phyloP scores from a whole-genome alignment of 2,113 vertebrate species.

The Rhinogobius similis region DNA sequence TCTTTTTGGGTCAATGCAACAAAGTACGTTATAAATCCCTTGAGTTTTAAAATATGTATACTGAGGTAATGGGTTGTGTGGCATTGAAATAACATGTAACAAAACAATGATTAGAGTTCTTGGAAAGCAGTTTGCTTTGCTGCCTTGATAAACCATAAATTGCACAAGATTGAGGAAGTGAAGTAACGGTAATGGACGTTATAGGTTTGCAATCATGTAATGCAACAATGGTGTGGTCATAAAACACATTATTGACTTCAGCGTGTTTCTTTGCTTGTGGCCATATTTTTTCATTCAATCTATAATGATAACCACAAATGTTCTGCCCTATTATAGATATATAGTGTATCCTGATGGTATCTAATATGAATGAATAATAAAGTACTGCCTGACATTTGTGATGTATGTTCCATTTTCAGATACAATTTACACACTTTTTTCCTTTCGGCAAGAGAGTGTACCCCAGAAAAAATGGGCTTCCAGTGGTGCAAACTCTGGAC shows the following conservation, averaged over 20 bases:
- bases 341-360: too few relatives aligned
- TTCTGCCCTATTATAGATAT: too few relatives aligned
- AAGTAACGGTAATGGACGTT: background rate
- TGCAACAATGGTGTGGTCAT: background rate
- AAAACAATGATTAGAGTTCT: background rate
- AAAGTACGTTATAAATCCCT: background rate
- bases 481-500: background rate
- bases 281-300: background rate
- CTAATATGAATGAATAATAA: too few relatives aligned
- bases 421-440: too few relatives aligned
- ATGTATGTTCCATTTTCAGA: too few relatives aligned
- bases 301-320: background rate
- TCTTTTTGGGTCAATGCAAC: background rate
- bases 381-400: too few relatives aligned
- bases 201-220: background rate
- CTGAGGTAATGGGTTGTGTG: background rate
- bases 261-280: too few relatives aligned
- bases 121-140: background rate
- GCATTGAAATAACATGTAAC: background rate
- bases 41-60: background rate
- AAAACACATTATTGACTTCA: too few relatives aligned
- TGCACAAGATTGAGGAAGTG: background rate
- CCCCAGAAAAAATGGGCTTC: too few relatives aligned
- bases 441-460: too few relatives aligned
- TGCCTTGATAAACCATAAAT: background rate